phyloP scores from a whole-genome alignment of 2,888 invertebrate species.

The Psylliodes chrysocephalus region DNA sequence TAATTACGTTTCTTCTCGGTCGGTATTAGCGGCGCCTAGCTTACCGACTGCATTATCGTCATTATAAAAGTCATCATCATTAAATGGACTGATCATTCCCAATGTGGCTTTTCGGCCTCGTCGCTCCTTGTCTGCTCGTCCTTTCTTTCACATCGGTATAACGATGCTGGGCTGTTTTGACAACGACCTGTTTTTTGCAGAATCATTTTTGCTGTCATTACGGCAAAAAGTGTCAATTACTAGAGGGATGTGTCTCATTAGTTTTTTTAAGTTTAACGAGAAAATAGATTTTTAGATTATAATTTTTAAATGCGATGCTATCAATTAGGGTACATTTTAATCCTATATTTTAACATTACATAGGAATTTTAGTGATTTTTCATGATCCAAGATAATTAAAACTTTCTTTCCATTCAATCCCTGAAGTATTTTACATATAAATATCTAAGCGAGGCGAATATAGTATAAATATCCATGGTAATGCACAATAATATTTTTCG shows the following conservation, averaged over 20 bases:
- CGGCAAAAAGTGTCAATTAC: slow-evolving; percentile 22
- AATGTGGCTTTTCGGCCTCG: slow-evolving; percentile 48
- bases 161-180: slow-evolving; percentile 22
- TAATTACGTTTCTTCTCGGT: slow-evolving; percentile 61
- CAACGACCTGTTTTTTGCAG: slow-evolving; percentile 19
- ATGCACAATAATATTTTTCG: no score
- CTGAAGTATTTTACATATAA: no score
- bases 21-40: slow-evolving; percentile 63
- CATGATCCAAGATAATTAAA: no score
- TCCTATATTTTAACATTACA: no score
- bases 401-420: no score
- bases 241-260: no score
- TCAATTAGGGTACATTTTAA: no score
- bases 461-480: no score
- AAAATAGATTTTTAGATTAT: not conserved
- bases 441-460: no score
- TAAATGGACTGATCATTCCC: slow-evolving; percentile 60
- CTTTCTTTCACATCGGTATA: slow-evolving; percentile 21
- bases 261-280: not conserved
- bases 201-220: slow-evolving; percentile 25
- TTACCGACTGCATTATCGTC: slow-evolving; percentile 62
- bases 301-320: no score
- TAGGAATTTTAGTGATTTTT: no score
- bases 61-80: slow-evolving; percentile 65
- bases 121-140: slow-evolving; percentile 34